Percentiles rank a stretch among this genome's conserved stretches.
Conservation (phyloP, 2,113 vertebrate species). For the Condylura cristata region DNA sequence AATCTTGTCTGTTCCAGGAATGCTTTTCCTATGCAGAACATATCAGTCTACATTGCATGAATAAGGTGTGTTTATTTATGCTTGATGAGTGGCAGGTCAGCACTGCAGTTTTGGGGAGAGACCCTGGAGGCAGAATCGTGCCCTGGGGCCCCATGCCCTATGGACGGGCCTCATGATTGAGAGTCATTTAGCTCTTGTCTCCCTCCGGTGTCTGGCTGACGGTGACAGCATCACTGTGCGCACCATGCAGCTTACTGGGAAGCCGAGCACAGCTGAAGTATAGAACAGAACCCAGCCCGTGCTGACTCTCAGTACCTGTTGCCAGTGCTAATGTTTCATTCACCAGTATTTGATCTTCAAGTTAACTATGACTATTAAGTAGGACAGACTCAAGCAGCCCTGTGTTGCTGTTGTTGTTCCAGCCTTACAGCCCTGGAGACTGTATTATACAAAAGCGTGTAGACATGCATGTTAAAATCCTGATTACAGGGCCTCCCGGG, state of each 20-base stretch:
- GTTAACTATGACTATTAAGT: neutral
- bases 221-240: neutral
- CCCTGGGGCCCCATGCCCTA: neutral
- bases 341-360: neutral
- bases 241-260: neutral
- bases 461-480: neutral
- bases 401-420: neutral
- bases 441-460: neutral
- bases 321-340: neutral
- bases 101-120: neutral
- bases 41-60: neutral
- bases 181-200: neutral
- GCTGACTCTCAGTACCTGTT: neutral
- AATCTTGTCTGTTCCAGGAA: neutral
- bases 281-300: neutral
- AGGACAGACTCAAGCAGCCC: neutral
- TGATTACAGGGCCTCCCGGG: too few species aligned
- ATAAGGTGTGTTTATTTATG: neutral
- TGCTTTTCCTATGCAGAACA: neutral
- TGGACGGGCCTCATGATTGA: neutral
- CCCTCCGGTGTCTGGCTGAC: neutral
- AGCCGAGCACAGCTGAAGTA: neutral
- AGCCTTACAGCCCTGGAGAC: neutral
- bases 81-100: neutral
- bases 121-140: neutral